Evolutionary conservation across 2,797 vertebrate genomes (phyloP).

Genomic region (Mus minutoides): DNA sequence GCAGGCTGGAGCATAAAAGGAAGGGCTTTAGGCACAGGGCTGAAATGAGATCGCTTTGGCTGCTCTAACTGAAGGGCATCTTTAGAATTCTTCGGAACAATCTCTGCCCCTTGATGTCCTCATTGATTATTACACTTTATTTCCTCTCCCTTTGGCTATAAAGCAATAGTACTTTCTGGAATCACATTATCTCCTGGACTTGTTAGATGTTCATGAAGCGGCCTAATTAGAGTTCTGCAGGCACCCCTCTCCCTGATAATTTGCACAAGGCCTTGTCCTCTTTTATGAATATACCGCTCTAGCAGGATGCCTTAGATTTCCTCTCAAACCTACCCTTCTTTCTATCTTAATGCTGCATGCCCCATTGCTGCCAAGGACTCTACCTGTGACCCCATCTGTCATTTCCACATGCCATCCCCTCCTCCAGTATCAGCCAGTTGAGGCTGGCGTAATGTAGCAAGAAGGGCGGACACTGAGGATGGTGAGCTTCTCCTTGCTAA

Average conservation of each 20-base stretch:
- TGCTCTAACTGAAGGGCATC: slow-evolving; percentile 50
- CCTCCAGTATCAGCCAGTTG: not conserved
- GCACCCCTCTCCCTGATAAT: not conserved
- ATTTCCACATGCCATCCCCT: not conserved
- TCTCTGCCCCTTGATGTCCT: slow-evolving; percentile 41
- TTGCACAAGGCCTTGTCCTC: not conserved
- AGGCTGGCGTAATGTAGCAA: not conserved
- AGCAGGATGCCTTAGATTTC: not conserved
- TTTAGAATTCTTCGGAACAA: slow-evolving; percentile 60
- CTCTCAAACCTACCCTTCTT: not conserved
- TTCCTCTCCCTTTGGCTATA: slow-evolving; percentile 62
- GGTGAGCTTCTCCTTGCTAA: too few species aligned
- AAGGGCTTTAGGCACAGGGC: slow-evolving; percentile 31
- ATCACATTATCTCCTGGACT: slow-evolving; percentile 54
- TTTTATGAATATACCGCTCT: not conserved
- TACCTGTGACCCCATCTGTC: not conserved
- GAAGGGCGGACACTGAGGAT: not conserved
- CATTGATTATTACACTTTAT: slow-evolving; percentile 57
- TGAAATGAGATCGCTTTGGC: slow-evolving; percentile 60
- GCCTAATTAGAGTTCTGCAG: slow-evolving; percentile 48
- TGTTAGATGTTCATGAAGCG: slow-evolving; percentile 6
- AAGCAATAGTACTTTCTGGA: slow-evolving; percentile 51
- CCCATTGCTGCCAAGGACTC: not conserved
- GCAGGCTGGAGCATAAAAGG: slow-evolving; percentile 44
- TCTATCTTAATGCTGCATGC: not conserved